Percentiles rank a stretch among this genome's conserved stretches.
Conservation (phyloP, 2,888 invertebrate genomes). For the Patella pellucida region DNA sequence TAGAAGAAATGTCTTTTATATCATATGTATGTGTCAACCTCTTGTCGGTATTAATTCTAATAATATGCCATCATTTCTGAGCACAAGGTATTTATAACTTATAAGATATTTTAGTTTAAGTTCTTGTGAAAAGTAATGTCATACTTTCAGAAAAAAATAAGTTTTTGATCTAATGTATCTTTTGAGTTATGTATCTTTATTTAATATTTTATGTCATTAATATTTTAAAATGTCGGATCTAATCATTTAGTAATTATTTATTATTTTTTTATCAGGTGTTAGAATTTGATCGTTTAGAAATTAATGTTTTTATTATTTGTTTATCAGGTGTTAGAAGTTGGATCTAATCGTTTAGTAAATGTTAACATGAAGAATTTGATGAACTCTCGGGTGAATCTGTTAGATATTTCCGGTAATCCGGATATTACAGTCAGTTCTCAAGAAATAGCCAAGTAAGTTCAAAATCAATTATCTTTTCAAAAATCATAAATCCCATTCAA, state of each 20-base stretch:
- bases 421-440: constrained; percentile 64
- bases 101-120: too few relatives aligned
- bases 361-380: constrained; percentile 67
- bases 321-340: constrained; percentile 71
- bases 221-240: too few relatives aligned
- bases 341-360: constrained; percentile 70
- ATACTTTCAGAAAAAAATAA: too few relatives aligned
- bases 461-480: not conserved
- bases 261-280: too few relatives aligned
- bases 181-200: too few relatives aligned
- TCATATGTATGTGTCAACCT: not conserved
- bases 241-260: too few relatives aligned
- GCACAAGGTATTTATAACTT: too few relatives aligned
- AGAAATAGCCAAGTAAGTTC: constrained; percentile 66
- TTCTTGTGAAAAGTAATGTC: too few relatives aligned
- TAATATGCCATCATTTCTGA: not conserved
- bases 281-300: too few relatives aligned
- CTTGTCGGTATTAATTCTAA: not conserved
- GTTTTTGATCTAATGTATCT: too few relatives aligned
- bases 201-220: too few relatives aligned
- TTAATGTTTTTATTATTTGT: not conserved
- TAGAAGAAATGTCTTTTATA: not conserved
- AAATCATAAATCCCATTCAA: not conserved
- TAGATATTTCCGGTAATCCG: constrained; percentile 72
- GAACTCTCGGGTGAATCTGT: constrained; percentile 69